Base-by-base conservation (phyloP, 2,113 vertebrate species). In the Willisornis vidua region DNA sequence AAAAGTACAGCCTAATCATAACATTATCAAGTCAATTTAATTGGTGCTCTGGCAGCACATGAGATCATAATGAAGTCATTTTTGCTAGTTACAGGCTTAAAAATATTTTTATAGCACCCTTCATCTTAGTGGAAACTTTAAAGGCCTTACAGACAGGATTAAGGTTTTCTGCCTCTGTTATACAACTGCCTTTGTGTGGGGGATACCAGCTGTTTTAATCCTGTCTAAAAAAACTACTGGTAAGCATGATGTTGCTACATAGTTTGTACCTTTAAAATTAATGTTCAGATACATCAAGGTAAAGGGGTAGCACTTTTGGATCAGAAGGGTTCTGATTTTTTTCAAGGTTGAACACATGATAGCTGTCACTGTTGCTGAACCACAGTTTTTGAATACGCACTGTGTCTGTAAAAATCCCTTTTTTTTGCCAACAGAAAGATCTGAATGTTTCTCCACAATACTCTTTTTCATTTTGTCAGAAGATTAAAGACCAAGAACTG, bases 1-100 rank as follows among this genome's bases (percentile, higher is more conserved):
- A 97, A 97, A 97, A 96, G 88, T 96, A 85, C 83, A 88, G 83
- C 65, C 93, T 97, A 97, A 97, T 97, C 96, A 96, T 89, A 96
- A 97, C 94, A 94, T 93, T 97, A 97, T 96, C 96, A 97, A 96
- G 96, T 92, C 92, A 97, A 95, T 96, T 96, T 96, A 96, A 95
- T 96, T 96, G 96, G 94, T 93, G 90, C 90, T 95, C 87, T 95
- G 93, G 93, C 95, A 96, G 94, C 86, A 94, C 92, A 95, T 90
- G 94, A 96, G 94, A 94, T 93, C 96, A 89, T 96, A 96, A 96
- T 95, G 93, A 97, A 96, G 88, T 94, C 65, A 96, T 96, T 96
- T 96, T 93, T 94, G 61, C 92, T 94, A 96, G 93, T 90, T 95
- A 93, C 76, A 57, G 46, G 80, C 84, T 95, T 92, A 95, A 96